These are phyloP conservation scores for Drosophila tani DNA, from an alignment of 1,140 invertebrate species.

Conservation along the genomic window DNA sequence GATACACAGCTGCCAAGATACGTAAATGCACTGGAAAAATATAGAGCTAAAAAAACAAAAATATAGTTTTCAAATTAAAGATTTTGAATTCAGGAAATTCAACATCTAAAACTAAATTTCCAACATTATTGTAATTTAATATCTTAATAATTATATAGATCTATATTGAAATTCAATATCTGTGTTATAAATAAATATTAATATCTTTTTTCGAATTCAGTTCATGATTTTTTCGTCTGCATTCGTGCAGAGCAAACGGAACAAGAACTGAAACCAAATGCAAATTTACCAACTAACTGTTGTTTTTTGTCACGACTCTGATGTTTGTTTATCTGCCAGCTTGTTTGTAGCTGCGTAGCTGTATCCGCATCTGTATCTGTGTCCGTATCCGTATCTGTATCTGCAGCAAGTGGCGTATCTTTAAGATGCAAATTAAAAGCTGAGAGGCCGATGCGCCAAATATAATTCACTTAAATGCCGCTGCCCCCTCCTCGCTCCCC, in stretches of 20 bases:
- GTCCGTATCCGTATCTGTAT: constrained; percentile 7
- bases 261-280: constrained; percentile 10
- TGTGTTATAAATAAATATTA: background rate
- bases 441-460: constrained; percentile 42
- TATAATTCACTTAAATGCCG: constrained; percentile 52
- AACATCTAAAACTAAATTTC: no score
- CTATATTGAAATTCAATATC: background rate
- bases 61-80: background rate
- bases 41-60: background rate
- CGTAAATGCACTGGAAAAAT: background rate
- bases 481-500: background rate
- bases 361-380: constrained; percentile 8
- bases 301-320: constrained; percentile 21
- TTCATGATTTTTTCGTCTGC: background rate
- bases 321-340: constrained; percentile 25
- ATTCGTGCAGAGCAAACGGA: background rate
- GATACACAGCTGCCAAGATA: constrained; percentile 3
- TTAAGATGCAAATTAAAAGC: constrained; percentile 53
- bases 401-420: constrained; percentile 36
- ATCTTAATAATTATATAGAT: no score
- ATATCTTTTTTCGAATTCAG: background rate
- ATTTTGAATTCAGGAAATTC: background rate
- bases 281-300: constrained; percentile 34
- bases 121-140: no score
- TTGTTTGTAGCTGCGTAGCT: constrained; percentile 21